phyloP scores from a whole-genome alignment of 1,140 invertebrate species.

The Linepithema humile region DNA sequence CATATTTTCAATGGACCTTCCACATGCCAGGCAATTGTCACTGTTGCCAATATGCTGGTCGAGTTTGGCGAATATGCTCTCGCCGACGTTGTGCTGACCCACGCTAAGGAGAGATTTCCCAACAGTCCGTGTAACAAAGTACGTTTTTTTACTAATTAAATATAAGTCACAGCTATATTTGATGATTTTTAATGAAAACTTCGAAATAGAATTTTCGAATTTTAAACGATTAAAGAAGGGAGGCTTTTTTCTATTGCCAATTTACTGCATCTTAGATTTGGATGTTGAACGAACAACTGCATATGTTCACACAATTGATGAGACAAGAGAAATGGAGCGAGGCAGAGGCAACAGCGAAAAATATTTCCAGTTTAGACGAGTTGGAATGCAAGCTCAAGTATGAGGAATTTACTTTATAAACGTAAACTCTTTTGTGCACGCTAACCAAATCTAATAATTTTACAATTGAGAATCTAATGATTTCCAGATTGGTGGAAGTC shows the following conservation, averaged over 20 bases:
- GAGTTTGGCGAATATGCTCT: slow-evolving; percentile 87
- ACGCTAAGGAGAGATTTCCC: slow-evolving; percentile 87
- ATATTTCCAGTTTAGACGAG: slow-evolving; percentile 89
- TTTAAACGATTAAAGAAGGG: neutral
- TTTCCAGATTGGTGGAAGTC: slow-evolving; percentile 87
- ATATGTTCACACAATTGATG: slow-evolving; percentile 86
- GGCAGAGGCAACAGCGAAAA: slow-evolving; percentile 89
- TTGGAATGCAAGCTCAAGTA: slow-evolving; percentile 87
- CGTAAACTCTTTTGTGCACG: neutral
- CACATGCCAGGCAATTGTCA: slow-evolving; percentile 89
- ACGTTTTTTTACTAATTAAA: neutral
- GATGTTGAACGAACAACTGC: slow-evolving; percentile 88
- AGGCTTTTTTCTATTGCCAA: slow-evolving; percentile 5
- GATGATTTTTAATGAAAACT: neutral
- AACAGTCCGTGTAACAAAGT: slow-evolving; percentile 85
- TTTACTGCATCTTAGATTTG: slow-evolving; percentile 85
- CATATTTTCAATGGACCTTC: slow-evolving; percentile 88
- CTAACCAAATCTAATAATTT: neutral
- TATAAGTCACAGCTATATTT: neutral
- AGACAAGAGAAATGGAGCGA: slow-evolving; percentile 90
- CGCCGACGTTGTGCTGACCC: slow-evolving; percentile 84
- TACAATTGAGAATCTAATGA: slow-evolving; percentile 50
- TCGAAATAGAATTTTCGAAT: neutral
- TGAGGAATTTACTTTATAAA: neutral
- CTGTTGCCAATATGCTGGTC: slow-evolving; percentile 87